phyloP scores from a whole-genome alignment of 2,888 invertebrate genomes.

The Temnothorax ravouxi region DNA sequence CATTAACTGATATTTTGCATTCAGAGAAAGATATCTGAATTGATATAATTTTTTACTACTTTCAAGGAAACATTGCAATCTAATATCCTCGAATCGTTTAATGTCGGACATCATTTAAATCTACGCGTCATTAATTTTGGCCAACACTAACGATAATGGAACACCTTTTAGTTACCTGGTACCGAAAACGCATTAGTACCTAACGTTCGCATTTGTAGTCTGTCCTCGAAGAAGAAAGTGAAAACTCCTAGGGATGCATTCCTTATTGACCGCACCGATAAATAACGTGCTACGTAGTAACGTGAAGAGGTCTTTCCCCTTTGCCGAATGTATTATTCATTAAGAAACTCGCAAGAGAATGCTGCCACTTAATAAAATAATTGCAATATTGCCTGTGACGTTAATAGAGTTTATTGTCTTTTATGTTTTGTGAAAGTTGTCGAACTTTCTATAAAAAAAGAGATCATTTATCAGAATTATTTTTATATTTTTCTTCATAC shows the following conservation, averaged over 20 bases:
- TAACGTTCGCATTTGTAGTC: slow-evolving; percentile 57
- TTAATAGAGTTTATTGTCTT: slow-evolving; percentile 2
- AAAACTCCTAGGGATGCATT: slow-evolving; percentile 47
- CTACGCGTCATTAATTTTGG: slow-evolving; percentile 57
- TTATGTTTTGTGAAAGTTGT: background rate
- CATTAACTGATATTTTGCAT: background rate
- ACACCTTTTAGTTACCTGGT: slow-evolving; percentile 33
- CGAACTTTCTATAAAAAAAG: background rate
- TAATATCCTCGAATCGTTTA: slow-evolving; percentile 36
- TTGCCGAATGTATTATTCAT: slow-evolving; percentile 49
- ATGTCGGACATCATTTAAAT: slow-evolving; percentile 50
- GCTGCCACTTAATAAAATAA: slow-evolving; percentile 33
- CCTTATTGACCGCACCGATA: slow-evolving; percentile 47
- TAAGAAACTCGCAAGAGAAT: slow-evolving; percentile 23
- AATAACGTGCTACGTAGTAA: slow-evolving; percentile 18
- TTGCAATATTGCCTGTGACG: slow-evolving; percentile 29
- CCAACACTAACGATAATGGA: slow-evolving; percentile 53
- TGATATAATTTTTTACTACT: background rate
- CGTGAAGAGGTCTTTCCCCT: slow-evolving; percentile 11
- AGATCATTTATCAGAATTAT: slow-evolving; percentile 6
- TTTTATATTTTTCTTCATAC: background rate
- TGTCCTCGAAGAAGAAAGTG: slow-evolving; percentile 51
- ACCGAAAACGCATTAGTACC: slow-evolving; percentile 54
- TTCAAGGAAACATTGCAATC: background rate
- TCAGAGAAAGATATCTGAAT: background rate